Percentiles rank a stretch among this genome's conserved stretches.
Evolutionary conservation across 2,113 vertebrate genomes (phyloP).

Genomic region (Terrapene triunguis): DNA sequence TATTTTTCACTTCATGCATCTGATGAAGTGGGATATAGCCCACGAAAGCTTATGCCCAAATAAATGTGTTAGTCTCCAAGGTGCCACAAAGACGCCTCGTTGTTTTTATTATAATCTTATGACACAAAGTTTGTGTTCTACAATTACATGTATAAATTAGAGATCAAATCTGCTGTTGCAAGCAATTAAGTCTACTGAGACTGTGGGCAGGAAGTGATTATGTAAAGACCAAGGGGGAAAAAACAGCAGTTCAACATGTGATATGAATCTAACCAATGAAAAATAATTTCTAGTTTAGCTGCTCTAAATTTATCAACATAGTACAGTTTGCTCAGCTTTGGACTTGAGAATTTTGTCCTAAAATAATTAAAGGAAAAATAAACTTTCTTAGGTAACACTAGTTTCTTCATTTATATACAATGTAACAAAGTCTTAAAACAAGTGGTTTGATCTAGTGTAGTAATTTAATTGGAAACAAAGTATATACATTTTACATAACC

Average conservation of each 20-base stretch:
- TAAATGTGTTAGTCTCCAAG: no score
- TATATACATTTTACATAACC: neutral
- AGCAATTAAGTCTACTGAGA: neutral
- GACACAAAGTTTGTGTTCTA: neutral
- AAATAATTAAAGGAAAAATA: no score
- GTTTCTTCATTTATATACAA: neutral
- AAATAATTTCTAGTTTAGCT: neutral
- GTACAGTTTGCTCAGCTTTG: neutral
- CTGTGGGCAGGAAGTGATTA: neutral
- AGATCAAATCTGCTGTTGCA: neutral
- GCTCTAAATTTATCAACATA: neutral
- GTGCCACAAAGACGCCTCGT: no score
- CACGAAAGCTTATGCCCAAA: no score
- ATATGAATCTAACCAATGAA: neutral
- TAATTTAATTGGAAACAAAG: neutral
- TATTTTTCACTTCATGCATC: no score
- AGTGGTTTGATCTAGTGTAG: neutral
- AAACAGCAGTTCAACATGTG: neutral
- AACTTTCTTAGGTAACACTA: no score
- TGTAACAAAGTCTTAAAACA: neutral
- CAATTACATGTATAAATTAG: neutral
- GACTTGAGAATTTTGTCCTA: neutral
- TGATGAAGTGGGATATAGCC: no score
- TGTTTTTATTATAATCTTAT: neutral
- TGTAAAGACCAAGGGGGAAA: neutral